Evolutionary conservation across 2,888 invertebrate species (phyloP).

Genomic region (Julus scandinavius): DNA sequence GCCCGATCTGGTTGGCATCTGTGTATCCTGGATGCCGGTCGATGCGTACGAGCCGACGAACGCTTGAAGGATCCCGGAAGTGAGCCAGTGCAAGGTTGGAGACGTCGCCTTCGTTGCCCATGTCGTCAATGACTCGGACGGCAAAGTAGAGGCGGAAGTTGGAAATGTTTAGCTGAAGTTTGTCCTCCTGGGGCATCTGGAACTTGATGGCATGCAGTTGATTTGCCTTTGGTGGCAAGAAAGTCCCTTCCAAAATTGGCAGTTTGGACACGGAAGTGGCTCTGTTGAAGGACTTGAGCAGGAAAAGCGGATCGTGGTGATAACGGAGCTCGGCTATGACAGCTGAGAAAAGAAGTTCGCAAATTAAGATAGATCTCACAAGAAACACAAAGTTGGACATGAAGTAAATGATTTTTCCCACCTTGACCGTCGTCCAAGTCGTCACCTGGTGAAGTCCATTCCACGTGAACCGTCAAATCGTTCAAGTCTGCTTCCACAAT

Average conservation of each 20-base stretch:
- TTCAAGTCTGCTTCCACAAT: constrained; percentile 56
- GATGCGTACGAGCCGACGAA: neutral
- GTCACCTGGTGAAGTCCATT: constrained; percentile 61
- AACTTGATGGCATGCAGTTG: constrained; percentile 37
- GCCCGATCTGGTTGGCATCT: neutral
- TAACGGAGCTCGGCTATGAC: constrained; percentile 55
- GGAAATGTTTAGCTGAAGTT: constrained; percentile 51
- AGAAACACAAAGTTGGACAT: neutral
- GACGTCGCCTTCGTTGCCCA: constrained; percentile 55
- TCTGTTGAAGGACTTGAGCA: constrained; percentile 54
- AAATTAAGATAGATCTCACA: neutral
- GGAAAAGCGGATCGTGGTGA: constrained; percentile 53
- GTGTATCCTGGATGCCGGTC: neutral
- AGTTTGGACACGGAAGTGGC: constrained; percentile 42
- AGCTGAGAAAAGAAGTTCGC: constrained; percentile 47
- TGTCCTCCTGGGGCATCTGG: constrained; percentile 9
- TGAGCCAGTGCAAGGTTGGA: constrained; percentile 56
- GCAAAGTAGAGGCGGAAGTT: constrained; percentile 56
- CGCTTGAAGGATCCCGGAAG: constrained; percentile 42
- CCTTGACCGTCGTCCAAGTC: constrained; percentile 58
- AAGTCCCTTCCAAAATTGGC: constrained; percentile 47
- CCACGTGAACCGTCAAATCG: constrained; percentile 57
- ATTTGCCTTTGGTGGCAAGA: constrained; percentile 44
- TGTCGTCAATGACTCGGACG: constrained; percentile 50
- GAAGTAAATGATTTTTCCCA: neutral